Conservation (phyloP, 2,888 invertebrate species). For the Coecobrya sp. region DNA sequence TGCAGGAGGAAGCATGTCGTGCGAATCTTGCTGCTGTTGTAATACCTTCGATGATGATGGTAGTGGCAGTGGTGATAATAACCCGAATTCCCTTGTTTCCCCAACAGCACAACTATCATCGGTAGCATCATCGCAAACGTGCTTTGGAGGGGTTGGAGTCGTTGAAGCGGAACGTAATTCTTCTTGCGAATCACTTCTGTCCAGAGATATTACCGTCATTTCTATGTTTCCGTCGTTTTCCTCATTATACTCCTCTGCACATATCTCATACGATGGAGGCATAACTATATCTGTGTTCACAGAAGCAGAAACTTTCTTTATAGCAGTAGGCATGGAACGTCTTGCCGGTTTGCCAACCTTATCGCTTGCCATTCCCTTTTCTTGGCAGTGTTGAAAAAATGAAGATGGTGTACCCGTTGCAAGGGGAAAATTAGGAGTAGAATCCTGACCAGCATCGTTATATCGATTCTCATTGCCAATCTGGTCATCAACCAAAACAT, state of each 20-base stretch:
- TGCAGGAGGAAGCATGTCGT: not conserved
- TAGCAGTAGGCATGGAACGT: not conserved
- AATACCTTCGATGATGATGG: slow-evolving; percentile 4
- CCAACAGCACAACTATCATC: slow-evolving; percentile 3
- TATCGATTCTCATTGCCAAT: slow-evolving; percentile 62
- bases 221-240: slow-evolving; percentile 17
- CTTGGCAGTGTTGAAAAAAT: not conserved
- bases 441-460: slow-evolving; percentile 68
- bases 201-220: slow-evolving; percentile 64
- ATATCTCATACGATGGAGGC: slow-evolving; percentile 44
- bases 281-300: slow-evolving; percentile 76
- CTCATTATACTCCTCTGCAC: slow-evolving; percentile 15
- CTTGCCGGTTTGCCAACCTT: not conserved
- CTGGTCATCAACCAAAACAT: slow-evolving; percentile 29
- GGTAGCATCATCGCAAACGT: slow-evolving; percentile 38
- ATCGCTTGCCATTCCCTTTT: not conserved
- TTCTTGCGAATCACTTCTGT: slow-evolving; percentile 72
- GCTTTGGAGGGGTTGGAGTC: slow-evolving; percentile 78
- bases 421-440: slow-evolving; percentile 13
- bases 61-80: slow-evolving; percentile 33
- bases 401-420: not conserved
- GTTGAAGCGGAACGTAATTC: slow-evolving; percentile 79
- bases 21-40: slow-evolving; percentile 33
- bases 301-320: slow-evolving; percentile 71
- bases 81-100: slow-evolving; percentile 7